phyloP scores from a whole-genome alignment of 92 coral and sea anemone genomes.

The Epizoanthus rinbou region DNA sequence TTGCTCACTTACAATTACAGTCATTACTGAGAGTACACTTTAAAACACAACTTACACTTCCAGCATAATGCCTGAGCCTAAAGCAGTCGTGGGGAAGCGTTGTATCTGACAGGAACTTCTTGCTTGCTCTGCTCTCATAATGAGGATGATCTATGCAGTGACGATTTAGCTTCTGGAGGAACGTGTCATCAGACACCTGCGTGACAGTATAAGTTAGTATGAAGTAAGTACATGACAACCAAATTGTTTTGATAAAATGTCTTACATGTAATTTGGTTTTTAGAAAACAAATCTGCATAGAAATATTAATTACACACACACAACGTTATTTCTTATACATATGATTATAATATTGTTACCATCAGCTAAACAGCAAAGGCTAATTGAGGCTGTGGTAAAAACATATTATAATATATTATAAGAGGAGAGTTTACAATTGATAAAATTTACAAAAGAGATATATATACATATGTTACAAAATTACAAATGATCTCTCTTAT shows the following conservation, averaged over 20 bases:
- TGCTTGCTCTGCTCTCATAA: conserved; percentile 89
- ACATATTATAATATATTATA: too few relatives aligned
- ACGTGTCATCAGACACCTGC: conserved; percentile 87
- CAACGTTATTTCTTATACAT: too few relatives aligned
- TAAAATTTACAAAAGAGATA: too few relatives aligned
- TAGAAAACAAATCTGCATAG: background rate
- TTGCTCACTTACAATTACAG: background rate
- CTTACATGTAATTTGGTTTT: background rate
- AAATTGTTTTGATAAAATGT: too few relatives aligned
- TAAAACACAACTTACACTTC: conserved; percentile 68
- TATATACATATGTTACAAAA: too few relatives aligned
- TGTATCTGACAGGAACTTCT: conserved; percentile 72
- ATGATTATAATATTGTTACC: too few relatives aligned
- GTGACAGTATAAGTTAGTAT: background rate
- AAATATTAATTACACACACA: too few relatives aligned
- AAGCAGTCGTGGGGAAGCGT: conserved; percentile 82
- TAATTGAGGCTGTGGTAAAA: too few relatives aligned
- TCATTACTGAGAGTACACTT: background rate
- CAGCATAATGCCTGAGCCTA: conserved; percentile 93
- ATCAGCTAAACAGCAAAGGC: too few relatives aligned
- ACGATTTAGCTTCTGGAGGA: conserved; percentile 79
- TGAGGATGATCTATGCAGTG: conserved; percentile 86
- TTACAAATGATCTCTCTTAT: too few relatives aligned
- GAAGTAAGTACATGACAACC: background rate
- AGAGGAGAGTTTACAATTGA: too few relatives aligned